Evolutionary conservation across 2,113 vertebrate genomes (phyloP).

Genomic region (Naja naja): DNA sequence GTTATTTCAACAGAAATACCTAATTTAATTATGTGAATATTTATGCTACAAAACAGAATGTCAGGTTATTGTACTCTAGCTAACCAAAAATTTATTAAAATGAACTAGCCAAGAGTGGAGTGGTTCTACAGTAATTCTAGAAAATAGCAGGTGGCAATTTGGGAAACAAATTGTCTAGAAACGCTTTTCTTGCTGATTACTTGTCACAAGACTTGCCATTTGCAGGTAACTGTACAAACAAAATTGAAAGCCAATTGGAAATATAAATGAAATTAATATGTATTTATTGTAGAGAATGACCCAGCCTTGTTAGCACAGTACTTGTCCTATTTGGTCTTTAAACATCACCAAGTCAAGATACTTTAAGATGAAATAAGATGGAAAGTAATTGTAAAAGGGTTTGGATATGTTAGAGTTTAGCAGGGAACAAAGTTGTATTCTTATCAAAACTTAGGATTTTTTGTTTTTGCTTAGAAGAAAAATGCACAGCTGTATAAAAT

Average conservation of each 20-base stretch:
- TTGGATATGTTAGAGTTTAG: conserved; percentile 53
- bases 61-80: conserved; percentile 35
- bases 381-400: conserved; percentile 53
- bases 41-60: conserved; percentile 58
- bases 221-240: conserved; percentile 64
- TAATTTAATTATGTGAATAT: conserved; percentile 53
- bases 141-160: conserved; percentile 54
- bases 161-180: conserved; percentile 65
- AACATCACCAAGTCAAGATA: conserved; percentile 59
- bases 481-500: background rate
- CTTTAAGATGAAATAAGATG: conserved; percentile 47
- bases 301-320: conserved; percentile 63
- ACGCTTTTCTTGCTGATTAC: conserved; percentile 67
- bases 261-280: conserved; percentile 71
- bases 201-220: conserved; percentile 68
- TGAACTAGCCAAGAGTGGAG: conserved; percentile 33
- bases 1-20: conserved; percentile 62
- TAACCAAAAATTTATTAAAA: background rate
- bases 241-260: conserved; percentile 67
- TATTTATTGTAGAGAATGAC: conserved; percentile 68
- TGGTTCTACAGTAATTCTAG: conserved; percentile 53
- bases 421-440: conserved; percentile 45
- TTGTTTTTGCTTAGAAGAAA: conserved; percentile 15
- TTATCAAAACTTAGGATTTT: conserved; percentile 29
- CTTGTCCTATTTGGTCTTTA: conserved; percentile 63